phyloP scores from a whole-genome alignment of 2,888 invertebrate species.

The Psylliodes chrysocephalus region DNA sequence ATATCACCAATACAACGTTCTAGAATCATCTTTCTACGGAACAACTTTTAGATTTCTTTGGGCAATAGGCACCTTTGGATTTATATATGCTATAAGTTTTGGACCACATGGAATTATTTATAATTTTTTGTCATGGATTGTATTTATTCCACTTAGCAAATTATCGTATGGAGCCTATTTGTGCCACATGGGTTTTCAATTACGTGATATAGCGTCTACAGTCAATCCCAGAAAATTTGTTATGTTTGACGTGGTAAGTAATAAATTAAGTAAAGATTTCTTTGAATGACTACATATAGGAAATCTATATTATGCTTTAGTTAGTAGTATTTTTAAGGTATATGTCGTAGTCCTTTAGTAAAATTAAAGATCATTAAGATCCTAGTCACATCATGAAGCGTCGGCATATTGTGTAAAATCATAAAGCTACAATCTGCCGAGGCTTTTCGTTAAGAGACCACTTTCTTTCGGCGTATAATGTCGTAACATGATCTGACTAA shows the following conservation, averaged over 20 bases:
- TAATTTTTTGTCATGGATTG: slow-evolving; percentile 68
- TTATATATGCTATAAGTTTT: slow-evolving; percentile 67
- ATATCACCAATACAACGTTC: slow-evolving; percentile 64
- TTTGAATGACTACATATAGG: no score
- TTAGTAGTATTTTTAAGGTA: no score
- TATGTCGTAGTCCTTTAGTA: no score
- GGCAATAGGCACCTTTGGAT: slow-evolving; percentile 65
- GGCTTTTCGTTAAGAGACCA: no score
- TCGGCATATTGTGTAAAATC: no score
- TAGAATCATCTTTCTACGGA: slow-evolving; percentile 69
- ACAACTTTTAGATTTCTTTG: slow-evolving; percentile 69
- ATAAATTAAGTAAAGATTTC: neutral
- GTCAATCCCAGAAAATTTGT: slow-evolving; percentile 62
- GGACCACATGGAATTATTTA: slow-evolving; percentile 61
- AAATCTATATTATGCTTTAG: no score
- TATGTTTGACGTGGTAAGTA: slow-evolving; percentile 60
- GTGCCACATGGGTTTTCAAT: slow-evolving; percentile 30
- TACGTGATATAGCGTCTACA: slow-evolving; percentile 65
- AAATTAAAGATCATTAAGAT: no score
- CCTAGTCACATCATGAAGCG: no score
- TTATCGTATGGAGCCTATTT: slow-evolving; percentile 66
- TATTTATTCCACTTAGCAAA: slow-evolving; percentile 70
- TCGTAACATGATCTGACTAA: no score
- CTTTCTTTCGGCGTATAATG: no score
- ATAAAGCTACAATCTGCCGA: no score